A percentile compares a stretch with the other conserved stretches of the same genome.
Evolutionary conservation across 1,140 invertebrate species (phyloP).

Genomic region (Achatina immaculata): DNA sequence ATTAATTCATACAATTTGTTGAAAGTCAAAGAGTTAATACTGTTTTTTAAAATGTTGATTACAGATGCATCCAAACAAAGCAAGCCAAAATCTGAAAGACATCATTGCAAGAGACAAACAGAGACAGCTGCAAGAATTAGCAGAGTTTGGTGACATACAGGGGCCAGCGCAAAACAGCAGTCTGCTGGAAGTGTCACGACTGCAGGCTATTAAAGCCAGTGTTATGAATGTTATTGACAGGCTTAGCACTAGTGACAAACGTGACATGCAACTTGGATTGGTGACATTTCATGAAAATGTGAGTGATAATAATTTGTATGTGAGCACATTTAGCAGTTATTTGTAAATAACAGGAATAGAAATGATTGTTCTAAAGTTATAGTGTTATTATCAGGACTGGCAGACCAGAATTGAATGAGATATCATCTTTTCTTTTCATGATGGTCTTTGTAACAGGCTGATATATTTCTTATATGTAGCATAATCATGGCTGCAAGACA

Average conservation of each 20-base stretch:
- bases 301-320: neutral
- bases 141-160: neutral
- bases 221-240: conserved; percentile 9
- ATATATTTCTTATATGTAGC: too few relatives aligned
- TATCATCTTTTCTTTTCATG: too few relatives aligned
- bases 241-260: neutral
- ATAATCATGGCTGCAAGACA: too few relatives aligned
- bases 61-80: neutral
- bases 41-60: neutral
- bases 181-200: neutral
- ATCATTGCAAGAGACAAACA: neutral
- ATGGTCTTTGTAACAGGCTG: too few relatives aligned
- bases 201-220: conserved; percentile 8
- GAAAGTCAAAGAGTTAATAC: neutral
- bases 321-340: too few relatives aligned
- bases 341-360: neutral
- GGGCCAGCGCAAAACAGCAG: neutral
- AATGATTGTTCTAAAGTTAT: neutral
- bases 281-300: conserved; percentile 16
- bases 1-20: neutral
- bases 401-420: too few relatives aligned
- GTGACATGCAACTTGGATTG: neutral
- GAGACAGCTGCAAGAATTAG: neutral
- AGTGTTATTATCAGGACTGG: too few relatives aligned
- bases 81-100: neutral